Base-by-base conservation (phyloP, 2,113 vertebrate species). In the Morone chrysops region DNA sequence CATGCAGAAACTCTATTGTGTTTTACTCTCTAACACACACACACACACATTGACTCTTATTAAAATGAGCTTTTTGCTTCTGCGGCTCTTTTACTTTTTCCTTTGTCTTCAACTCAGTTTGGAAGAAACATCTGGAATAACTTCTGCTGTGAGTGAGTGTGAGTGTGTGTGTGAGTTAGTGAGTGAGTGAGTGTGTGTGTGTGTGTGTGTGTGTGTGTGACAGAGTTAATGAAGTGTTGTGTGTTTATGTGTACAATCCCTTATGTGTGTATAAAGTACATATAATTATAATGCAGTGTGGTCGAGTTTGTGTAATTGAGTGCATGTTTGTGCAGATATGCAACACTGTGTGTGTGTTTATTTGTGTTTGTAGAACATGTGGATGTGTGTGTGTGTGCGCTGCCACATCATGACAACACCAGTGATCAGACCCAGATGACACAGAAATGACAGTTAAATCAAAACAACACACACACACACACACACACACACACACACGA, bases 351-450 rank as follows among this genome's bases (percentile, higher is more conserved):
- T 43, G 38, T 79, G 57, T 65, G 66, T 38, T 41, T 41, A 41
- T 53, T 47, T 25, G 38, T 74, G 47, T 40, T n/a, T n/a, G n/a
- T n/a, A n/a, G n/a, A n/a, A n/a, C n/a, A n/a, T n/a, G n/a, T n/a
- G n/a, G n/a, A n/a, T n/a, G n/a, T 73, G 75, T 62, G 77, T 87
- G 84, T 2, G 74, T 81, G 82, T 89, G 87, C 76, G 82, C 89
- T 91, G 94, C 94, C 94, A 95, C 94, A 95, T 96, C 94, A 95
- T 88, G 95, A 89, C 93, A 95, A 89, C 93, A 92, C 0, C 90
- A 78, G 80, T 95, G 93, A 96, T 96, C 94, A 94, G 94, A 95
- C 92, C 90, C 95, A 96, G 94, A 96, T 95, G 94, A 95, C 69
- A 95, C 88, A 91, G 92, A 94, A 93, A 93, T 91, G 65, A 65